Base-by-base conservation (phyloP, 2,797 vertebrate genomes). In the Vipera latastei region DNA sequence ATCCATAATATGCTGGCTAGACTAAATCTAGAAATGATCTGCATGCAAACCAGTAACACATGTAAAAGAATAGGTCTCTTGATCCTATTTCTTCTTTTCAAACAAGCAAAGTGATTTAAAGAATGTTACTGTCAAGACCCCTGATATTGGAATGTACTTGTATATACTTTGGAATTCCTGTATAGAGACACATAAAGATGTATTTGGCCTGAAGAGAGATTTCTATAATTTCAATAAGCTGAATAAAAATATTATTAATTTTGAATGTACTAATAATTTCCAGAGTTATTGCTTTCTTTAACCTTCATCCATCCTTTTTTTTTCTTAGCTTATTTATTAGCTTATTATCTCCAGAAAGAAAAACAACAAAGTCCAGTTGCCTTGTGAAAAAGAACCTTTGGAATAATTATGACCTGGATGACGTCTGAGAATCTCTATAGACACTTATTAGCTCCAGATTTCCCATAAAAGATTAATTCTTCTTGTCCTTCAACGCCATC, bases 401-500 rank as follows among this genome's bases (percentile, higher is more conserved):
- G 51, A 53, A 53, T 53, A 53, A 53, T 9, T 53, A 53, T 53
- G 51, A 53, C 51, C 51, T 53, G 51, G 51, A 53, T 53, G 51
- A 53, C 1, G 0, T 11, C 51, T 53, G 51, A 53, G 51, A 53
- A 53, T 53, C 51, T 53, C 51, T 53, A 53, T 53, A 53, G 51
- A 53, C 9, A 53, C 51, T 53, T 53, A 53, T 53, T 53, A 53
- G 51, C 51, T 53, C 51, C 51, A 90, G 53, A 83, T 91, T 95
- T 96, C 93, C 93, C 94, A 90, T 93, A 95, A 95, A 92, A 0
- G 32, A 91, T 0, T 1, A 44, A 88, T 94, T 96, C 53, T 89
- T 95, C 95, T 96, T 96, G 60, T 95, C 95, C 96, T 96, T 92
- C 89, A 91, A 94, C 86, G 94, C 92, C 86, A 96, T 60, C 13